These are phyloP conservation scores for Torymus texanus DNA, from an alignment of 2,888 invertebrate genomes.

Conservation along the genomic window DNA sequence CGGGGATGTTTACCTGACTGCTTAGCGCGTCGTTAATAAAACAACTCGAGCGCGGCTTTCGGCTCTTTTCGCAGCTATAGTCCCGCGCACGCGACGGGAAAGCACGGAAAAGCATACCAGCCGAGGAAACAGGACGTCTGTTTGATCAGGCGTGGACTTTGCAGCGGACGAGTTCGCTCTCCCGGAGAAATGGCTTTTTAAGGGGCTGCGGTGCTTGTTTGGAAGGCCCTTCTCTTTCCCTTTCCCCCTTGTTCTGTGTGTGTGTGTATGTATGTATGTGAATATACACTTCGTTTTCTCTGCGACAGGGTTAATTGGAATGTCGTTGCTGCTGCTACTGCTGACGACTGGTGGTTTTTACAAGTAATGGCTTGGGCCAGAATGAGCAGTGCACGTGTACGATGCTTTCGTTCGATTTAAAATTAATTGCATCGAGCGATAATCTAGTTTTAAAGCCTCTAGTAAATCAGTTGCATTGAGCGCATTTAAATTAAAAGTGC, in stretches of 20 bases:
- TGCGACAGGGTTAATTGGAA: neutral
- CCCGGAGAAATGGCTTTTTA: conserved; percentile 18
- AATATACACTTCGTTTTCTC: too few relatives aligned
- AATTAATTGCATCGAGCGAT: too few relatives aligned
- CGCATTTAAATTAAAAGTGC: too few relatives aligned
- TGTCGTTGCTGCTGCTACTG: neutral
- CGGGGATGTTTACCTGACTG: conserved; percentile 36
- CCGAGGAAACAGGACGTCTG: neutral
- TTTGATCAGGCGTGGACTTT: conserved; percentile 7
- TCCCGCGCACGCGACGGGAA: neutral
- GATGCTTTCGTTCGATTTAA: too few relatives aligned
- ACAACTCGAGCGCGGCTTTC: conserved; percentile 1
- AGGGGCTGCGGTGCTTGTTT: neutral
- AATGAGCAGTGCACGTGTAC: neutral
- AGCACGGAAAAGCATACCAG: neutral
- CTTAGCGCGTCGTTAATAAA: conserved; percentile 45
- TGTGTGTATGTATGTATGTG: too few relatives aligned
- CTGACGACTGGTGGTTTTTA: neutral
- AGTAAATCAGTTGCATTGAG: too few relatives aligned
- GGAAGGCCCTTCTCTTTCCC: too few relatives aligned
- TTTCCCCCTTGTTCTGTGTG: too few relatives aligned
- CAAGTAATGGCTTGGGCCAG: neutral
- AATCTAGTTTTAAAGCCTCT: too few relatives aligned
- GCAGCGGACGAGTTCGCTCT: too few relatives aligned
- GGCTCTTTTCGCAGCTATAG: neutral